Evolutionary conservation across 1,140 invertebrate species (phyloP), one percentile per base, ranked within the genome.

Genomic region (Dendrolimus kikuchii): DNA sequence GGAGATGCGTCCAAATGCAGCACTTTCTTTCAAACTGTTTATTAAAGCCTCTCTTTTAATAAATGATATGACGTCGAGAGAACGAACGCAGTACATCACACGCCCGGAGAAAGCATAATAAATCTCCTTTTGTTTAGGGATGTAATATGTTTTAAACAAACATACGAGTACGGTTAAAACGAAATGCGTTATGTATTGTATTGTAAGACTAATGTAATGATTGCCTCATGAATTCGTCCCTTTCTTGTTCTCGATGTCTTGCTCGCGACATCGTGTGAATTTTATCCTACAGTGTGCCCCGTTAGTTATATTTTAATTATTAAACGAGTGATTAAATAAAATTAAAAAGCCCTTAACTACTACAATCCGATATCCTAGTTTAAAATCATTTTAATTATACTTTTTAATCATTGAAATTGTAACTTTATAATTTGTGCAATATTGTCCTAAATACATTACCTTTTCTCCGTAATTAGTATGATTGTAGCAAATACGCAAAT

Each of bases 101-200:
- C 60, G 73, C 73, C 72, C 64, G 61, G 70, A 72, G 68, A 71
- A 71, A 73, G 70, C 70, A 70, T 57, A 40, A 80, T 81, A 69
- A 74, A 81, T 81, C 76, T 69, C 77, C 73, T 74, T 77, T 79
- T 79, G 70, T 81, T 74, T 62, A 60, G 53, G 56, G 61, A 57
- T 67, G 71, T 74, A 72, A 73, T 74, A 66, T 55, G 62, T 70
- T 74, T 65, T 54, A 71, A 81, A 74, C 66, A 74, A 68, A 74
- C 71, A 70, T 61, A 58, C 60, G 46, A 66, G 64, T 62, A 62
- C 59, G 48, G 23, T 23, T 23, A 23, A 23, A 23, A 23, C 59
- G 53, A 64, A 59, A 64, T 59, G 59, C 62, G 58, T 65, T 68
- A 64, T 52, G 52, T 59, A 50, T 59, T 56, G 37, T n/a, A 9